phyloP scores from a whole-genome alignment of 2,113 vertebrate species.

The Danionella cerebrum region DNA sequence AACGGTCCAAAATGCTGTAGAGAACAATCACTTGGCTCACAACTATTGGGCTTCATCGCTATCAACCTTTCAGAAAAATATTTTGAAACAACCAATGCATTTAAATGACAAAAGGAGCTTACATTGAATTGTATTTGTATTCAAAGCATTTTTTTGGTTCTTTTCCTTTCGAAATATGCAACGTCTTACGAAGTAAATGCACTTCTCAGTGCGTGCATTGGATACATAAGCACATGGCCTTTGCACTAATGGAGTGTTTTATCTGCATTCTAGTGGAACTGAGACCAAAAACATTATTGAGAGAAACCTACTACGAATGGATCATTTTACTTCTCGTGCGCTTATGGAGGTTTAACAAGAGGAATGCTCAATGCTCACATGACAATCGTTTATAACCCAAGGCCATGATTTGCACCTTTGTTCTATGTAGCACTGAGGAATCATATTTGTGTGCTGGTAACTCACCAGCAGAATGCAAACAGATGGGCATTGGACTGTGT shows the following conservation, averaged over 20 bases:
- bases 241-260: neutral
- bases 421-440: slow-evolving; percentile 29
- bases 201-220: neutral
- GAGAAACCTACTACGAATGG: neutral
- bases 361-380: neutral
- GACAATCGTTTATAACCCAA: slow-evolving; percentile 23
- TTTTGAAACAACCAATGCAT: neutral
- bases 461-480: slow-evolving; percentile 40
- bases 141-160: neutral
- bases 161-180: neutral
- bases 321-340: neutral
- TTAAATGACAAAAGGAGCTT: neutral
- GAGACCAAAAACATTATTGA: neutral
- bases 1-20: neutral
- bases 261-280: neutral
- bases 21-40: neutral
- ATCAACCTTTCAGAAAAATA: neutral
- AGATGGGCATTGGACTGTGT: slow-evolving; percentile 44
- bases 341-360: slow-evolving; percentile 13
- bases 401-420: slow-evolving; percentile 29
- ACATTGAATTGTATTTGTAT: neutral
- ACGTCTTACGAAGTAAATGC: neutral
- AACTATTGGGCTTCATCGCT: neutral
- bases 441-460: slow-evolving; percentile 27
- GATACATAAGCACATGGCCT: neutral